These are phyloP conservation scores for Zingel zingel DNA, from an alignment of 2,113 vertebrate species.

Conservation along the genomic window DNA sequence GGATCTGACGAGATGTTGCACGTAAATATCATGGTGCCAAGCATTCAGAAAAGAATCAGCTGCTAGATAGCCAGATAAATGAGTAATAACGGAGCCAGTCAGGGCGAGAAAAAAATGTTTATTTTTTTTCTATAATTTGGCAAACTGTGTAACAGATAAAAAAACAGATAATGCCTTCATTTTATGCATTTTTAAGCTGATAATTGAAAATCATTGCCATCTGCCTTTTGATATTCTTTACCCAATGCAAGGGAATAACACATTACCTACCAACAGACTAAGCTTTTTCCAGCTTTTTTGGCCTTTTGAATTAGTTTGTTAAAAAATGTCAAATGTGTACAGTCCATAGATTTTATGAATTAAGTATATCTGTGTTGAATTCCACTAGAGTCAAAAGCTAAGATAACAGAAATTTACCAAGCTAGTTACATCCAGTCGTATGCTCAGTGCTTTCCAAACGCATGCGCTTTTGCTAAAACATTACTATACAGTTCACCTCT, in stretches of 20 bases:
- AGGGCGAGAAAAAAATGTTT: not conserved
- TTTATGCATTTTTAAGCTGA: not conserved
- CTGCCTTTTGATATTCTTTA: too few species aligned
- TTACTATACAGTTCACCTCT: too few species aligned
- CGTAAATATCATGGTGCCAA: not conserved
- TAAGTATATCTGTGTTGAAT: not conserved
- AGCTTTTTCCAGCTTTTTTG: too few species aligned
- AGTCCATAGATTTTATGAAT: not conserved
- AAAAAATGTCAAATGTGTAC: too few species aligned
- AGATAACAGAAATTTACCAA: not conserved
- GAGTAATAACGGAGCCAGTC: not conserved
- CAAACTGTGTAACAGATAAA: not conserved
- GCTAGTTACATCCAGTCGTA: not conserved
- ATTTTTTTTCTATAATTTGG: not conserved
- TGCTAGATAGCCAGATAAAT: not conserved
- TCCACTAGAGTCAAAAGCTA: not conserved
- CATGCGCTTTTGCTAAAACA: too few species aligned
- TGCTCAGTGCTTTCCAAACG: too few species aligned
- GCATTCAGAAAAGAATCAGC: slow-evolving; percentile 13
- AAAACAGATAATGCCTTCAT: not conserved
- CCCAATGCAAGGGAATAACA: too few species aligned
- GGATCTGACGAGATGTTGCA: not conserved
- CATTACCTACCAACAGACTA: too few species aligned
- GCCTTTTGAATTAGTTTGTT: too few species aligned
- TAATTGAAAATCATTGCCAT: too few species aligned